A percentile compares a stretch with the other conserved stretches of the same genome.
Evolutionary conservation across 2,888 invertebrate genomes (phyloP).

Genomic region (Pterostichus madidus): DNA sequence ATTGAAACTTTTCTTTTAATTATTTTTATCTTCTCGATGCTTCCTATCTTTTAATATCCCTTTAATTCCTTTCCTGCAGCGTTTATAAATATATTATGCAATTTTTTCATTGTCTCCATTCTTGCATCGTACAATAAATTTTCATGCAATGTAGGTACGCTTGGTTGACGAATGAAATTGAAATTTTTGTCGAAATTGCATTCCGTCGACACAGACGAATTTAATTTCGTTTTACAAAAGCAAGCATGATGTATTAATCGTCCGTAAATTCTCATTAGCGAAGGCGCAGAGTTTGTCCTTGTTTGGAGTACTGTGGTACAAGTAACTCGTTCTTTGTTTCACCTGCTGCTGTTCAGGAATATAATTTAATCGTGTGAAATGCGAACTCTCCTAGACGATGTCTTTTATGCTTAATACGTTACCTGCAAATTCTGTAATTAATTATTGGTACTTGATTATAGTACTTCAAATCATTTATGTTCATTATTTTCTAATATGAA

Average conservation of each 20-base stretch:
- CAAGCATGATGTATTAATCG: slow-evolving; percentile 63
- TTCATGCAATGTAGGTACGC: slow-evolving; percentile 52
- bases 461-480: background rate
- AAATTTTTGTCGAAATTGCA: slow-evolving; percentile 66
- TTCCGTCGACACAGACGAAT: slow-evolving; percentile 62
- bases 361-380: slow-evolving; percentile 20
- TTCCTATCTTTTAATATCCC: background rate
- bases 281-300: slow-evolving; percentile 7
- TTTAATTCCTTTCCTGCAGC: slow-evolving; percentile 2
- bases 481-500: no score
- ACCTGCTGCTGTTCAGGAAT: background rate
- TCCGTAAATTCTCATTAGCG: slow-evolving; percentile 65
- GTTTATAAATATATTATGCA: slow-evolving; percentile 33
- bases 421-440: background rate
- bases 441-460: background rate
- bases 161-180: slow-evolving; percentile 59
- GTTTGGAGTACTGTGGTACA: background rate
- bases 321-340: slow-evolving; percentile 22
- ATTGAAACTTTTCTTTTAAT: slow-evolving; percentile 11
- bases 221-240: slow-evolving; percentile 61
- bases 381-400: slow-evolving; percentile 6
- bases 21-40: background rate
- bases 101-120: slow-evolving; percentile 26
- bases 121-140: slow-evolving; percentile 27
- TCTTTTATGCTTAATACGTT: background rate